Base-by-base conservation (phyloP, 2,797 vertebrate species). In the Anableps anableps region DNA sequence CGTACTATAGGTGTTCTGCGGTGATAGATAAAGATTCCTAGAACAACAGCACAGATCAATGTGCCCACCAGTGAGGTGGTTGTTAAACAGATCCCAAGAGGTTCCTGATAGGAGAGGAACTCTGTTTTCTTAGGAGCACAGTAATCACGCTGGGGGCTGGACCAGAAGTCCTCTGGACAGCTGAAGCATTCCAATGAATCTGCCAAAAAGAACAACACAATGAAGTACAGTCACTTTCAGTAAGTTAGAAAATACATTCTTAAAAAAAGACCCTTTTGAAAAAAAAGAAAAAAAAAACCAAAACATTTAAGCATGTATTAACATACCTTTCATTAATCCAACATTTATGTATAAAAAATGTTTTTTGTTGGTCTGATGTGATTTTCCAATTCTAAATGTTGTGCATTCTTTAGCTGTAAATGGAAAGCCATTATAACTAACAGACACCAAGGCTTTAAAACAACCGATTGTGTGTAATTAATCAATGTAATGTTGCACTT, bases 51-150 rank as follows among this genome's bases (percentile, higher is more conserved):
- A 80, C 91, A 90, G 48, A 93, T 58, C 26, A 88, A 79, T 48
- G 91, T 85, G 1, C 93, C 93, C 2, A 95, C 45, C 8, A 94
- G 53, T 0, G 94, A 93, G 0, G 86, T 74, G 0, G 83, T 72
- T 50, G 94, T 91, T 77, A 95, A 81, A 7, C 85, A 91, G 53
- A 92, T 87, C 26, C 91, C 91, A 9, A 92, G 55, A 26, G 91
- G 91, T 0, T 92, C 91, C 26, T 88, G 71, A 19, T 90, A 92
- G 36, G 91, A 95, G 14, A 96, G 94, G 41, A 95, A 96, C 77
- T 95, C 94, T 0, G 89, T 87, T 36, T 72, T 80, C 78, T 95
- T 96, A 23, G 85, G 88, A 48, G 95, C 45, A 80, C 95, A 96
- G 0, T 29, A 77, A 41, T 94, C 83, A 51, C 78, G 90, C 19